phyloP scores from a whole-genome alignment of 2,888 invertebrate genomes.

The Torymus tubicola region DNA sequence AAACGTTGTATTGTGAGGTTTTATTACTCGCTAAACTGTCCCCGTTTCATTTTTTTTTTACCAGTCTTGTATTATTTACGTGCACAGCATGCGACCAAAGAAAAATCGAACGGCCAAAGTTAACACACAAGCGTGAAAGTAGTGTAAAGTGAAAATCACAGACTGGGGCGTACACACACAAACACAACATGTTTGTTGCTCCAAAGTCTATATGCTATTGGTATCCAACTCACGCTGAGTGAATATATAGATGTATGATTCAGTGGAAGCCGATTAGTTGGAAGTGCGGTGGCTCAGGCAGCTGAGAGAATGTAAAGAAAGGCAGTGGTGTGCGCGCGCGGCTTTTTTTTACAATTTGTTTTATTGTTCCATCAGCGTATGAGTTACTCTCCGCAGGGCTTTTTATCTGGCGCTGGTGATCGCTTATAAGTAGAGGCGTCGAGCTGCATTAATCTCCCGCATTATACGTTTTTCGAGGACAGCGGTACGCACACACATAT shows the following conservation, averaged over 20 bases:
- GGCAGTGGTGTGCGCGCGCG: neutral
- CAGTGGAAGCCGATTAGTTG: conserved; percentile 31
- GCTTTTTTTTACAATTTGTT: conserved; percentile 48
- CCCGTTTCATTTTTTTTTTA: neutral
- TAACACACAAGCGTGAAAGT: neutral
- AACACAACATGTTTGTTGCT: no score
- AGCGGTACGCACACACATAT: neutral
- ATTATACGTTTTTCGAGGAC: conserved; percentile 33
- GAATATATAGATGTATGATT: neutral
- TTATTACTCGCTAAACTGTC: conserved; percentile 18
- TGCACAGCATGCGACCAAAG: neutral
- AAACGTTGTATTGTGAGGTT: conserved; percentile 42
- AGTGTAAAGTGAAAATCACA: neutral
- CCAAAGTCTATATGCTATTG: no score
- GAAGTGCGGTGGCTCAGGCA: neutral
- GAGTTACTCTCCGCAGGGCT: neutral
- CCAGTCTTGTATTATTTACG: conserved; percentile 8
- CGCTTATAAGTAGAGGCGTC: conserved; percentile 23
- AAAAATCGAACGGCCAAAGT: neutral
- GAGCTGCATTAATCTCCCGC: conserved; percentile 37
- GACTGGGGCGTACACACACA: neutral
- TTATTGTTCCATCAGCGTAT: conserved; percentile 29
- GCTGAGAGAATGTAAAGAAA: conserved; percentile 14
- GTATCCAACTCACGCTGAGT: no score
- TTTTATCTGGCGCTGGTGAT: conserved; percentile 8